These are phyloP conservation scores for Pyrocephalus nanus DNA, from an alignment of 2,797 vertebrate species.

Conservation along the genomic window DNA sequence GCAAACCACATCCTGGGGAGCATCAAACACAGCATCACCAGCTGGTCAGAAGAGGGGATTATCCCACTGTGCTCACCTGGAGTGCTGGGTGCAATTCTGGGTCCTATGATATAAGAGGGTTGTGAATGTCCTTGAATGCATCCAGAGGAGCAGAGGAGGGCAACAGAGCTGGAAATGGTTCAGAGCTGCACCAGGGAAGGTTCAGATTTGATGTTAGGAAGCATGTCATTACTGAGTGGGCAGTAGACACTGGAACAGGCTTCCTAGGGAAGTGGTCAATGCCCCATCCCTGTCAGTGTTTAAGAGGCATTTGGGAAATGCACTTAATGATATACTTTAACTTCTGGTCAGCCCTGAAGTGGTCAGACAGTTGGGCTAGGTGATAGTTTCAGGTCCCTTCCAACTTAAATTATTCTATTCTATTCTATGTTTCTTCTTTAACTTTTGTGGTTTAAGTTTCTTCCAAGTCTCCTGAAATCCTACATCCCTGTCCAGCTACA, in stretches of 20 bases:
- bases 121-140: background rate
- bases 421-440: background rate
- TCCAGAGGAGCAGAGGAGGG: background rate
- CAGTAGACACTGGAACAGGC: too few relatives aligned
- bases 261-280: fast-evolving
- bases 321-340: background rate
- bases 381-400: background rate
- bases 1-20: background rate
- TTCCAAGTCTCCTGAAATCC: background rate
- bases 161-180: background rate
- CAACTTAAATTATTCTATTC: background rate
- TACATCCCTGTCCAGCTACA: background rate
- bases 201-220: background rate
- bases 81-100: background rate
- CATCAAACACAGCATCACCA: background rate
- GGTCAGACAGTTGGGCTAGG: background rate
- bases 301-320: background rate
- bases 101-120: too few relatives aligned
- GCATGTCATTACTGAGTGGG: background rate
- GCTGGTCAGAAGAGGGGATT: background rate
- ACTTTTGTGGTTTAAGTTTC: background rate
- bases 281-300: background rate
- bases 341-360: background rate
- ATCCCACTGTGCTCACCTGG: fast-evolving
- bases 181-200: background rate